phyloP scores from a whole-genome alignment of 2,113 vertebrate genomes.

The Prunella fulvescens region DNA sequence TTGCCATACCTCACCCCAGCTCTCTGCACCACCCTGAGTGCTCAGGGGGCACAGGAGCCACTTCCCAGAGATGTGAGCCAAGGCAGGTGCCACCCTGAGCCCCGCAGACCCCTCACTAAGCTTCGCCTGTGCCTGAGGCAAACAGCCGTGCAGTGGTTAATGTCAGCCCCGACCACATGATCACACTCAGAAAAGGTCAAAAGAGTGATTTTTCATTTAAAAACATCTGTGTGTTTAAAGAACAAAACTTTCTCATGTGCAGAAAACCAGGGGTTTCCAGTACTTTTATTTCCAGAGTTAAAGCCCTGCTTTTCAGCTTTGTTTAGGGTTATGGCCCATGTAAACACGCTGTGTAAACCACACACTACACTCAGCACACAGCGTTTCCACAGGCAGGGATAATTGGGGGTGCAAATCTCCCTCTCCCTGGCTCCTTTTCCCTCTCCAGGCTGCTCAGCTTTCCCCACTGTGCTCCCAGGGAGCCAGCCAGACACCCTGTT shows the following conservation, averaged over 20 bases:
- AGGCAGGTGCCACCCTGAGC: neutral
- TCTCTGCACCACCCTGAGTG: neutral
- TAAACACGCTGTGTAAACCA: neutral
- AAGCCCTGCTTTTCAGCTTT: neutral
- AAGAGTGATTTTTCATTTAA: constrained; percentile 74
- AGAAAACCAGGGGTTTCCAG: constrained; percentile 58
- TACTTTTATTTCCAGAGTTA: constrained; percentile 29
- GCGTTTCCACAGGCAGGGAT: neutral
- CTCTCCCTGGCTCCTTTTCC: neutral
- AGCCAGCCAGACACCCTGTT: neutral
- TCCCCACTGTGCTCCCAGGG: neutral
- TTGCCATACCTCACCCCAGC: neutral
- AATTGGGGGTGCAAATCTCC: neutral
- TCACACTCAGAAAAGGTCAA: constrained; percentile 70
- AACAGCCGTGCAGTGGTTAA: constrained; percentile 51
- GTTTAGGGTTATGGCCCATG: neutral
- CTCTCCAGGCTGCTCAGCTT: neutral
- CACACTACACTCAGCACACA: neutral
- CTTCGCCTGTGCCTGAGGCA: neutral
- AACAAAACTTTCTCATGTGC: constrained; percentile 74
- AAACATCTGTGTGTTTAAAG: constrained; percentile 70
- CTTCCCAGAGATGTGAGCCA: neutral
- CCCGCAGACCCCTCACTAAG: neutral
- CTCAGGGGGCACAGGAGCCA: neutral
- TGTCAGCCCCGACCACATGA: constrained; percentile 54